Evolutionary conservation across 2,797 vertebrate genomes (phyloP), one percentile per base, ranked within the genome.

Genomic region (Cirrhinus mrigala): DNA sequence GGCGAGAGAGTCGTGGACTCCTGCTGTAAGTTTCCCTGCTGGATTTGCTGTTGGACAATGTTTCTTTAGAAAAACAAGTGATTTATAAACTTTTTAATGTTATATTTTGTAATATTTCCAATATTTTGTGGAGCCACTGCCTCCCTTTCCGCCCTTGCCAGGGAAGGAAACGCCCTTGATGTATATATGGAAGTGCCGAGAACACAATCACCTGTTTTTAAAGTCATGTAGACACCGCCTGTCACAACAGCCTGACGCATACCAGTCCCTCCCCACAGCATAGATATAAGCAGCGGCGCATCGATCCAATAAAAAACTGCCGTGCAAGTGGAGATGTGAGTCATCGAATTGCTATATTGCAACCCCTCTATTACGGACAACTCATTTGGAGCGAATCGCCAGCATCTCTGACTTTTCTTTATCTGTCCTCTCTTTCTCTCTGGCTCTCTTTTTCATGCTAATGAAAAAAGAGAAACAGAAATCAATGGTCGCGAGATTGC

Each of bases 231-330:
- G 50, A 33, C 73, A 22, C 15, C 20, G 20, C 52, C 52, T 79
- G 64, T 24, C 24, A 54, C 58, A 74, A 29, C 18, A 56, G 52
- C 62, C 50, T 66, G 54, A 71, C 46, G 27, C 24, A 50, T 12
- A 56, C 73, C 60, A 77, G 70, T 40, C 80, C 58, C 69, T 46
- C 60, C n/a, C 24, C 11, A 20, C 90, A 91, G 88, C 87, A 68
- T 86, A 37, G 71, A 76, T 77, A 83, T 52, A 83, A 83, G 60
- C 64, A 71, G 3, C 12, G 3, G 14, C 8, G 69, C 89, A 94
- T 95, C 87, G 94, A 95, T 95, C 92, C 93, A 93, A 92, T 94
- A 92, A 94, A 93, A 89, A 91, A 77, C 16, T 46, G 62, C 75
- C 68, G 60, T 77, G 89, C 87, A 69, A 37, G 86, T 76, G 29